Evolutionary conservation across 1,140 invertebrate genomes (phyloP).

Genomic region (Bombus polaris): DNA sequence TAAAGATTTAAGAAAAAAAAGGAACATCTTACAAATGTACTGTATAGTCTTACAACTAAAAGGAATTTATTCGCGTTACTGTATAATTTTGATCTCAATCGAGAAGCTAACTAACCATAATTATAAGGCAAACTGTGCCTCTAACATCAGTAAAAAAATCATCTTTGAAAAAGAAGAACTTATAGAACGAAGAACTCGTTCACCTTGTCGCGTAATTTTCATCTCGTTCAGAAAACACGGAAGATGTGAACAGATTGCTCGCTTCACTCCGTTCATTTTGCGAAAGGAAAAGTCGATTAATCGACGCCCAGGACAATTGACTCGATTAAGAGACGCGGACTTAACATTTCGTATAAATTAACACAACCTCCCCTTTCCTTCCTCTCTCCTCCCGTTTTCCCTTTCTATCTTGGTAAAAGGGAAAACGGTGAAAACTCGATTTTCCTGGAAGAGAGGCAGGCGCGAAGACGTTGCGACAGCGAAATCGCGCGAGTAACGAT

Average conservation of each 20-base stretch:
- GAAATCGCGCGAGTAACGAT: slow-evolving; percentile 59
- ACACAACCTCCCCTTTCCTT: not conserved
- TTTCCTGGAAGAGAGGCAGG: slow-evolving; percentile 28
- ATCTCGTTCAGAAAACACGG: not conserved
- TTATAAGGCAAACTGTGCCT: too few relatives aligned
- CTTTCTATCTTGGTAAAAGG: slow-evolving; percentile 24
- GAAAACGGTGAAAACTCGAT: slow-evolving; percentile 61
- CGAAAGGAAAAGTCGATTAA: slow-evolving; percentile 14
- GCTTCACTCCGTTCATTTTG: not conserved
- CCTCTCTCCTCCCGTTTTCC: not conserved
- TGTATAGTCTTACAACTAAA: too few relatives aligned
- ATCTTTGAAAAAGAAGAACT: not conserved
- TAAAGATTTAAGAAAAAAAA: too few relatives aligned
- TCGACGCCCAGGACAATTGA: slow-evolving; percentile 13
- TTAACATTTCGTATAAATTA: slow-evolving; percentile 38
- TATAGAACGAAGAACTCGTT: not conserved
- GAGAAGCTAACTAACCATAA: too few relatives aligned
- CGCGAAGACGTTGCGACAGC: slow-evolving; percentile 31
- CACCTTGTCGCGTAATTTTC: not conserved
- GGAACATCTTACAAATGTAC: too few relatives aligned
- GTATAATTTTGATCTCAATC: too few relatives aligned
- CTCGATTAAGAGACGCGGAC: slow-evolving; percentile 9
- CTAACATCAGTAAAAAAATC: not conserved
- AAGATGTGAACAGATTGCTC: not conserved
- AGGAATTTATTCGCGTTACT: too few relatives aligned